Evolutionary conservation across 2,113 vertebrate species (phyloP), one percentile per base, ranked within the genome.

Genomic region (Mixornis gularis): DNA sequence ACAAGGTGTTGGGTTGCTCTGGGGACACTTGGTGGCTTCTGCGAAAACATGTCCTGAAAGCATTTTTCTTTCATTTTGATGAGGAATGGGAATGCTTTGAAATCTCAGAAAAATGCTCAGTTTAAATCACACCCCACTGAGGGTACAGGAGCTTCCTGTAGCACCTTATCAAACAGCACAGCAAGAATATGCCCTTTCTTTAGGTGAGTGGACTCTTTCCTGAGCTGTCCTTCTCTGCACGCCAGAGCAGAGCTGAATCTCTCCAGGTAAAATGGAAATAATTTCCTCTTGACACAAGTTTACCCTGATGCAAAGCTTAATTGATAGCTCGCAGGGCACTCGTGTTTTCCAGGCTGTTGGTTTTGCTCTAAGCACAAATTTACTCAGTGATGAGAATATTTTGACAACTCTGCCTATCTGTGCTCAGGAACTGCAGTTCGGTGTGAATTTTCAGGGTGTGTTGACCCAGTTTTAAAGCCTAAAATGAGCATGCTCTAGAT

Each of bases 331-430:
- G 36, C 79, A 94, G 95, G 80, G 63, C 79, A 60, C 88, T 97
- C 76, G 79, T 89, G 74, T 94, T 97, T 97, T 97, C 84, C 92
- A 96, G 93, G 93, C 94, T 96, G 93, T 91, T 97, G 74, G 80
- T 96, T 97, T 97, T 93, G 93, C 95, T 97, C 79, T 86, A 32
- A 97, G 96, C 73, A 96, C 89, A 95, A 72, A 94, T 95, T 82
- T 95, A 93, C 92, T 94, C 78, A 62, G 89, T 95, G 94, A 97
- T 95, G 93, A 97, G 94, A 97, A 95, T 95, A 97, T 97, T 98
- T 96, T 97, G 95, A 97, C 96, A 96, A 91, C 52, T 92, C 77
- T 95, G 90, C 92, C 79, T 92, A 18, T 90, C 68, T 93, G 55
- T 92, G 74, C 91, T 91, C 74, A 95, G 63, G 84, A 95, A 71